These are phyloP conservation scores for Alaudala cheleensis DNA, from an alignment of 2,113 vertebrate species.

Conservation along the genomic window DNA sequence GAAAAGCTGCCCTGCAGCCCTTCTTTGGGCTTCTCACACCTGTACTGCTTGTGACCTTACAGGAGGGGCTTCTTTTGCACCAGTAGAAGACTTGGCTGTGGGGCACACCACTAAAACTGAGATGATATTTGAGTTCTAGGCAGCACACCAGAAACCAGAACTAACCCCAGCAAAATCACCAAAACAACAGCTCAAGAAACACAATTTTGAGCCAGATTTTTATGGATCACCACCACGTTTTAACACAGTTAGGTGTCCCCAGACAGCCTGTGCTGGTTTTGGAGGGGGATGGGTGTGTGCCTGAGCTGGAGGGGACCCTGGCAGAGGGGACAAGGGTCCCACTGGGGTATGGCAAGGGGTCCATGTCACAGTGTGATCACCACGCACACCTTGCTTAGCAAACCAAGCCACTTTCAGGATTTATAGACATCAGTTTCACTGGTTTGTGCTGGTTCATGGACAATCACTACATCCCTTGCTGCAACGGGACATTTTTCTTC, in stretches of 20 bases:
- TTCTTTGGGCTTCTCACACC: not conserved
- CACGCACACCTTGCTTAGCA: not conserved
- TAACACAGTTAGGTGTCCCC: not conserved
- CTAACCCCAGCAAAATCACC: not conserved
- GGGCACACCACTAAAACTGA: not conserved
- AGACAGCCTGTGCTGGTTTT: not conserved
- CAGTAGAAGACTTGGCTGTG: not conserved
- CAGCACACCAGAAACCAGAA: not conserved
- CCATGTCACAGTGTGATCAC: not conserved
- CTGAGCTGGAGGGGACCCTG: not conserved
- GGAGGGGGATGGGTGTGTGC: accelerated
- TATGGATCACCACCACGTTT: not conserved
- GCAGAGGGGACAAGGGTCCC: accelerated
- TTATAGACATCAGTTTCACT: not conserved
- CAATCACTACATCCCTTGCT: not conserved
- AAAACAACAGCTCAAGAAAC: not conserved
- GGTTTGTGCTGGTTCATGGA: too few species aligned
- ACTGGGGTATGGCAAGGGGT: not conserved
- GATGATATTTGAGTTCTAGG: not conserved
- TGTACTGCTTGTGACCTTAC: not conserved
- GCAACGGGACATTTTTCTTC: accelerated
- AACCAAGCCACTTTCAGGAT: not conserved
- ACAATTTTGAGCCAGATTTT: not conserved
- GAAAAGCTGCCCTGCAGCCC: not conserved
- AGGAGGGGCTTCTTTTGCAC: not conserved